A percentile compares a stretch with the other conserved stretches of the same genome.
phyloP scores from a whole-genome alignment of 2,888 invertebrate genomes.

The Myathropa florea region DNA sequence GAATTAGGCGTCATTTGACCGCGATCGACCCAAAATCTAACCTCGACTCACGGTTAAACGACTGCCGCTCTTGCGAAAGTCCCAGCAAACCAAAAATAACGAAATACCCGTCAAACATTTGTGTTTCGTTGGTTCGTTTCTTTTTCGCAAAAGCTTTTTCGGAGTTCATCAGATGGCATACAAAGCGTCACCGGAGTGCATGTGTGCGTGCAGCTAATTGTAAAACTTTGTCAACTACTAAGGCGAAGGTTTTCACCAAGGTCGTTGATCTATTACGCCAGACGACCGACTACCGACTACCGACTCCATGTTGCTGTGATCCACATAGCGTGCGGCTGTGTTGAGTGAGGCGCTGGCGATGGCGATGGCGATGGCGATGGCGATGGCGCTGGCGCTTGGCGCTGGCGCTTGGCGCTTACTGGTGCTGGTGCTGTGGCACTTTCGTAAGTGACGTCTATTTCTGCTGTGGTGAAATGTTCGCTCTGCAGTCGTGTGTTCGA shows the following conservation, averaged over 20 bases:
- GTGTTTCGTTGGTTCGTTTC: neutral
- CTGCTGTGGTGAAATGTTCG: conserved; percentile 48
- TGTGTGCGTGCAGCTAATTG: conserved; percentile 52
- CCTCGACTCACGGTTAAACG: conserved; percentile 58
- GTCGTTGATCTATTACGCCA: conserved; percentile 65
- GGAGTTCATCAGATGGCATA: conserved; percentile 23
- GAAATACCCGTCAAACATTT: conserved; percentile 6
- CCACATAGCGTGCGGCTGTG: conserved; percentile 19
- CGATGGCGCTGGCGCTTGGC: too few relatives aligned
- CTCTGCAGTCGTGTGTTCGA: neutral
- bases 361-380: too few relatives aligned
- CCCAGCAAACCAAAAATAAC: neutral
- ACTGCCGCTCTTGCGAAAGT: conserved; percentile 45
- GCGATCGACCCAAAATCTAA: conserved; percentile 51
- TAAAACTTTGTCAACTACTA: conserved; percentile 41
- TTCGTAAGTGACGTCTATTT: conserved; percentile 22
- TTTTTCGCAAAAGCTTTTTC: conserved; percentile 47
- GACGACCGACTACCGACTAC: neutral
- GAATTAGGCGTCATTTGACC: conserved; percentile 35
- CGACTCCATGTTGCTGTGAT: conserved; percentile 37
- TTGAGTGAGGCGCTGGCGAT: neutral
- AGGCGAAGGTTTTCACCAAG: conserved; percentile 71
- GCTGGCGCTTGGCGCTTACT: neutral
- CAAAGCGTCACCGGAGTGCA: conserved; percentile 2
- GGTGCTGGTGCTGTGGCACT: neutral